phyloP scores from a whole-genome alignment of 2,113 vertebrate species.

The Equus przewalskii region DNA sequence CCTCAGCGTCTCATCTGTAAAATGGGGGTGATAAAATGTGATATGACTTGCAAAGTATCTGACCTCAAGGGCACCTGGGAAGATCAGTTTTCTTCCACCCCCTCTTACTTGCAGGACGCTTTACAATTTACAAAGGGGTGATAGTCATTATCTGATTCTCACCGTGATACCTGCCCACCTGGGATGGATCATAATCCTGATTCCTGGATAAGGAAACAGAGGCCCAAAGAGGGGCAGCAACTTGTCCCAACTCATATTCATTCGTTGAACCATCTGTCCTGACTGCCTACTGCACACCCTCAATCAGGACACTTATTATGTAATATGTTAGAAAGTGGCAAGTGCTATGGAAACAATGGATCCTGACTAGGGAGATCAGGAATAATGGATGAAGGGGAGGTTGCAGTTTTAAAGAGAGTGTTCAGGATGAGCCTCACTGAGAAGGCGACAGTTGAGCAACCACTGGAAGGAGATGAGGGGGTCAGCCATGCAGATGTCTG shows the following conservation, averaged over 20 bases:
- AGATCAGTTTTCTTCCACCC: not conserved
- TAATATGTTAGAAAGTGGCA: not conserved
- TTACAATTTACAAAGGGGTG: not conserved
- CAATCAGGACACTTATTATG: not conserved
- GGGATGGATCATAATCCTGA: not conserved
- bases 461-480: not conserved
- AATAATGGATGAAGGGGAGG: no score
- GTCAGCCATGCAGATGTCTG: no score
- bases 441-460: not conserved
- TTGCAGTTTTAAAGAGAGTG: not conserved
- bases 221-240: not conserved
- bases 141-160: not conserved
- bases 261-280: not conserved
- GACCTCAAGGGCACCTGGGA: not conserved
- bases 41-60: rapidly evolving
- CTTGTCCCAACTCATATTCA: not conserved
- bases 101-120: not conserved
- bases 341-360: not conserved
- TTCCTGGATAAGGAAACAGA: not conserved
- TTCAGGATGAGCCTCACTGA: not conserved
- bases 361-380: not conserved
- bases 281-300: not conserved
- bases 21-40: not conserved
- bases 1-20: not conserved
- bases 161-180: rapidly evolving